Conservation (phyloP, 1,140 invertebrate species). For the Drosophila pandora region DNA sequence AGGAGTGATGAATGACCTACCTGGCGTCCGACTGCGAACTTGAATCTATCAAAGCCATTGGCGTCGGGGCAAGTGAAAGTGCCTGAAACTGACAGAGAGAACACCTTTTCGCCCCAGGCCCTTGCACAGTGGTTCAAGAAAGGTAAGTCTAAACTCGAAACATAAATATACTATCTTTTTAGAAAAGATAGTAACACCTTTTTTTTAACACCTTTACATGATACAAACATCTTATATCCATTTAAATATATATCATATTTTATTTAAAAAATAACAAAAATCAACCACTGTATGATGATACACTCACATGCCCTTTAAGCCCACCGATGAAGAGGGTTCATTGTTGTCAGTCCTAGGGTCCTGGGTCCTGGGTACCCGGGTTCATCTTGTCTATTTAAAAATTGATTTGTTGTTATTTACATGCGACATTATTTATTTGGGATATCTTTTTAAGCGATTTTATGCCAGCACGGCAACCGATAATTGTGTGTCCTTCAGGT, state of each 20-base stretch:
- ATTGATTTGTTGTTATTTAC: conserved; percentile 81
- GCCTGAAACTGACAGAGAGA: conserved; percentile 55
- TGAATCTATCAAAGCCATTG: conserved; percentile 61
- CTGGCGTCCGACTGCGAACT: conserved; percentile 62
- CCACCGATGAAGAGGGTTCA: conserved; percentile 61
- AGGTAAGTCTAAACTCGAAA: background rate
- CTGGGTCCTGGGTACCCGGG: conserved; percentile 14
- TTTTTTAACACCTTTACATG: too few relatives aligned
- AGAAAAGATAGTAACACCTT: too few relatives aligned
- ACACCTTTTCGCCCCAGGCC: conserved; percentile 15
- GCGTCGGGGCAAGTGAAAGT: conserved; percentile 42
- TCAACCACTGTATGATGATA: conserved; percentile 15
- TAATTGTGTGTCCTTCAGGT: conserved; percentile 59
- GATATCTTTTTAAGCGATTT: conserved; percentile 47
- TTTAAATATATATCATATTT: background rate
- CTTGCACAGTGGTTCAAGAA: conserved; percentile 14
- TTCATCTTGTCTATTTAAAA: conserved; percentile 72
- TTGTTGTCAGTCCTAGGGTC: conserved; percentile 39
- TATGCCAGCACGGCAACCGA: conserved; percentile 33
- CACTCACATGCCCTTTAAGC: conserved; percentile 12
- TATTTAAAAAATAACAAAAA: background rate
- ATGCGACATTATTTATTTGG: conserved; percentile 75
- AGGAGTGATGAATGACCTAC: conserved; percentile 41
- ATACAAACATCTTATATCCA: too few relatives aligned
- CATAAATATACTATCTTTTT: background rate